A percentile compares a stretch with the other conserved stretches of the same genome.
These are phyloP conservation scores for Nematostella vectensis DNA, from an alignment of 92 coral and sea anemone species.

Conservation along the genomic window DNA sequence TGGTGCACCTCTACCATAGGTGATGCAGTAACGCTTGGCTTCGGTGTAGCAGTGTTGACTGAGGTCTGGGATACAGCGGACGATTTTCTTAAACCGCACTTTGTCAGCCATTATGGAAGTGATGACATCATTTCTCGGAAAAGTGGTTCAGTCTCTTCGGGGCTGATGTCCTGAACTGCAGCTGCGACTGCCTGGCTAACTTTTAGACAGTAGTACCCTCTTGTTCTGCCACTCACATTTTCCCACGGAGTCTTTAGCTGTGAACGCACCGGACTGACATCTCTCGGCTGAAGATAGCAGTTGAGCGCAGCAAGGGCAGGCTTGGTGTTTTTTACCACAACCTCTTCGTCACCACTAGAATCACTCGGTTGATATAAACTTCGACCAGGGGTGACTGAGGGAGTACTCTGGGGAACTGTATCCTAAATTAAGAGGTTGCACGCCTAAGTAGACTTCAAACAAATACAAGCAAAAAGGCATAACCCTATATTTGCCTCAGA, in stretches of 20 bases:
- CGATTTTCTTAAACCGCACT: constrained; percentile 33
- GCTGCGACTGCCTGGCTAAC: constrained; percentile 53
- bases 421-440: not conserved
- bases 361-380: constrained; percentile 23
- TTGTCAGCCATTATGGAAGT: constrained; percentile 65
- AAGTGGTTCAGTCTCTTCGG: constrained; percentile 35
- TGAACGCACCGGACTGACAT: constrained; percentile 65
- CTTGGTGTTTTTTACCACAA: constrained; percentile 7
- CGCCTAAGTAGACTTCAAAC: too few relatives aligned
- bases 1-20: constrained; percentile 66
- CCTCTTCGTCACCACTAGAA: constrained; percentile 31
- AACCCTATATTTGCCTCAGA: too few relatives aligned
- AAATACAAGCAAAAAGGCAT: too few relatives aligned
- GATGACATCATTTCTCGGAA: constrained; percentile 37
- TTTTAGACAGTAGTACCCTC: constrained; percentile 52
- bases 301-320: constrained; percentile 28
- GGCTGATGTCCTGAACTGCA: constrained; percentile 38
- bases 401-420: not conserved
- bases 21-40: constrained; percentile 60
- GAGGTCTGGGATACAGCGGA: constrained; percentile 50
- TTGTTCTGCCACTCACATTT: constrained; percentile 38
- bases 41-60: constrained; percentile 62
- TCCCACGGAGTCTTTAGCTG: constrained; percentile 48
- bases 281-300: constrained; percentile 33
- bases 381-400: constrained; percentile 25